These are phyloP conservation scores for Tigriopus californicus DNA, from an alignment of 2,888 invertebrate genomes.

Conservation along the genomic window DNA sequence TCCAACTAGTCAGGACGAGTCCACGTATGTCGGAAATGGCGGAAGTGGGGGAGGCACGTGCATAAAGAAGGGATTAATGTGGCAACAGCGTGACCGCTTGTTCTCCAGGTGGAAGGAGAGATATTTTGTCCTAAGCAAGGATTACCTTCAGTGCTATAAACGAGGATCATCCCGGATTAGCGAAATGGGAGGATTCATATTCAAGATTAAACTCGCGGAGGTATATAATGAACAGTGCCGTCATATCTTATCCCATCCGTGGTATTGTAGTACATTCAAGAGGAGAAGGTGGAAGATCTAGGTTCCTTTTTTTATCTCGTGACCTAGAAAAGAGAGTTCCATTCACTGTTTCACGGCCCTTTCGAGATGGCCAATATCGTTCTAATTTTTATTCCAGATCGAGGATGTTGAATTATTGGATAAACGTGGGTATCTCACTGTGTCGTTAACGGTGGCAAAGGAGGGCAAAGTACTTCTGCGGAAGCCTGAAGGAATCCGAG, in stretches of 20 bases:
- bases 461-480: not conserved
- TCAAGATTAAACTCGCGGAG: not conserved
- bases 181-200: slow-evolving; percentile 2
- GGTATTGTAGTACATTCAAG: not conserved
- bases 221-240: not conserved
- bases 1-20: too few relatives aligned
- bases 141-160: slow-evolving; percentile 18
- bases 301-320: too few relatives aligned
- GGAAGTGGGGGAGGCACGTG: not conserved
- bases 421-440: slow-evolving; percentile 3
- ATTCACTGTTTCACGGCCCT: too few relatives aligned
- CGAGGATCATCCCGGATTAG: slow-evolving; percentile 11
- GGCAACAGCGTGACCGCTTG: slow-evolving; percentile 16
- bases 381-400: not conserved
- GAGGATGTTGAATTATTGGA: not conserved
- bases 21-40: too few relatives aligned
- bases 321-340: too few relatives aligned
- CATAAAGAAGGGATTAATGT: slow-evolving; percentile 18
- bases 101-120: slow-evolving; percentile 18
- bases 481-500: not conserved
- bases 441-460: not conserved
- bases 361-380: too few relatives aligned
- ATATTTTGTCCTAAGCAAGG: slow-evolving; percentile 17
- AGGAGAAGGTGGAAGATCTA: not conserved
- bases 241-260: too few relatives aligned